Conservation (phyloP, 37 sponge, comb jelly and placozoan species). For the Haliclona indistincta region DNA sequence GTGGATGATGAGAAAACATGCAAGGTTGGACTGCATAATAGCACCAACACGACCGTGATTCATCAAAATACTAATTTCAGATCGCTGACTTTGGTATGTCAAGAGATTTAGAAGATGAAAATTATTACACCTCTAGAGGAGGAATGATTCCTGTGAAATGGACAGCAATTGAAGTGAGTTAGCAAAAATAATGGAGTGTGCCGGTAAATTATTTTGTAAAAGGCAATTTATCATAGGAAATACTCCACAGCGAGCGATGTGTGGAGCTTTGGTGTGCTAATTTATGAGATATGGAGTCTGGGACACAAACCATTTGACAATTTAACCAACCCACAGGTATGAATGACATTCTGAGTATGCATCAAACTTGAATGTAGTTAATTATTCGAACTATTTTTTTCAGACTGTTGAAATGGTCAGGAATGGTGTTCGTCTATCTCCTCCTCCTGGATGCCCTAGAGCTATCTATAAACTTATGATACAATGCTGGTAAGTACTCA, state of each 20-base stretch:
- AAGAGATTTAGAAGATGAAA: slow-evolving; percentile 16
- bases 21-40: slow-evolving; percentile 56
- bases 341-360: no score
- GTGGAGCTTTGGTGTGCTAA: slow-evolving; percentile 67
- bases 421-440: slow-evolving; percentile 57
- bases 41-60: no score
- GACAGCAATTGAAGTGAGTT: slow-evolving; percentile 59
- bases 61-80: no score
- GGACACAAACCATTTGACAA: slow-evolving; percentile 51
- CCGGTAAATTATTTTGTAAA: no score
- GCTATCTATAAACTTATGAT: slow-evolving; percentile 63
- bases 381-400: no score
- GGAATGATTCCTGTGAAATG: slow-evolving; percentile 52
- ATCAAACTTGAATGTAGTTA: no score
- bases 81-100: slow-evolving; percentile 64
- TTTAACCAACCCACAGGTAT: slow-evolving; percentile 33
- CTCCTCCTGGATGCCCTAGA: slow-evolving; percentile 68
- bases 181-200: no score
- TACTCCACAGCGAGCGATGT: slow-evolving; percentile 66
- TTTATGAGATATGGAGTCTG: slow-evolving; percentile 68
- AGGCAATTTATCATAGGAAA: slow-evolving; percentile 54
- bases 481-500: slow-evolving; percentile 43
- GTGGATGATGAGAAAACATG: slow-evolving; percentile 50
- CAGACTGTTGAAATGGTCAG: no score
- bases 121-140: slow-evolving; percentile 27